phyloP scores from a whole-genome alignment of 2,888 invertebrate species.

The Hirtodrosophila cameraria region DNA sequence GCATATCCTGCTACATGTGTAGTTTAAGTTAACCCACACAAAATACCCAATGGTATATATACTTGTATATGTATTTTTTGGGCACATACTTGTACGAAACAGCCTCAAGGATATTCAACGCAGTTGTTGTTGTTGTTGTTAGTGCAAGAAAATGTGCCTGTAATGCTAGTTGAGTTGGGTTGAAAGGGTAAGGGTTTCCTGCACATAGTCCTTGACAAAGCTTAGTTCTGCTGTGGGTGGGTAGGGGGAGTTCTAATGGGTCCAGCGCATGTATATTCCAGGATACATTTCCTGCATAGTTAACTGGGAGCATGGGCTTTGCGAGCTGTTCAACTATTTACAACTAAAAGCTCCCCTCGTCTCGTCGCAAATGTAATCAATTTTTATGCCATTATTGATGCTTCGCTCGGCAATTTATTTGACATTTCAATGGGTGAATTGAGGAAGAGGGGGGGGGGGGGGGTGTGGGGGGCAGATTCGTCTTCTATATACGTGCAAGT shows the following conservation, averaged over 20 bases:
- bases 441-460: neutral
- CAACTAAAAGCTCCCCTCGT: conserved; percentile 28
- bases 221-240: neutral
- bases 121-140: conserved; percentile 36
- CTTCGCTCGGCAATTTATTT: conserved; percentile 69
- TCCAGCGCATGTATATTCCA: neutral
- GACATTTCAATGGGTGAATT: conserved; percentile 29
- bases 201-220: conserved; percentile 25
- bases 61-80: conserved; percentile 30
- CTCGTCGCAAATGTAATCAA: conserved; percentile 73
- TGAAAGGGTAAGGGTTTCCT: conserved; percentile 18
- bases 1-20: conserved; percentile 63
- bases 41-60: conserved; percentile 29
- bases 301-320: conserved; percentile 21
- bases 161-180: conserved; percentile 15
- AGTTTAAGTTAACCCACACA: conserved; percentile 51
- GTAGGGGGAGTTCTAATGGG: conserved; percentile 3
- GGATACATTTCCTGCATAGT: conserved; percentile 60
- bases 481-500: conserved; percentile 49
- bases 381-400: conserved; percentile 81
- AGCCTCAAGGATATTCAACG: conserved; percentile 66
- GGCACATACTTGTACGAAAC: conserved; percentile 32
- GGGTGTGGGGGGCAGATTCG: neutral
- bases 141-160: conserved; percentile 60
- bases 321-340: conserved; percentile 52